Conservation (phyloP, 2,888 invertebrate genomes). For the Macrosiphum euphorbiae region DNA sequence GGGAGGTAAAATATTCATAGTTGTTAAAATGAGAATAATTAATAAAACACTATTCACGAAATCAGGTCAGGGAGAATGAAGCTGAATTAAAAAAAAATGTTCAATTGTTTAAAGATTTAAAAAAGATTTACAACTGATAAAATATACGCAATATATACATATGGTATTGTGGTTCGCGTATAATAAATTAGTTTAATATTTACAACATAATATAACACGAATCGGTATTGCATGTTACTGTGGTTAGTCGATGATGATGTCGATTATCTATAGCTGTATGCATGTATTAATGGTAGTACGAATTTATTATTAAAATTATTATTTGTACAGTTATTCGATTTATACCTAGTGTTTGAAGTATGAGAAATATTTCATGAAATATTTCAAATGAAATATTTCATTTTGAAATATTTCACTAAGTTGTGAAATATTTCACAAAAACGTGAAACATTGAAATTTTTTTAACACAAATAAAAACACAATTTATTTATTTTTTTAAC, state of each 20-base stretch:
- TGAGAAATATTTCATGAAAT: no score
- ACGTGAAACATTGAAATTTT: no score
- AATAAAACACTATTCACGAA: background rate
- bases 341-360: no score
- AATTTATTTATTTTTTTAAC: no score
- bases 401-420: no score
- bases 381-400: no score
- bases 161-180: background rate
- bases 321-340: background rate
- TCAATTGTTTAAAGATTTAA: background rate
- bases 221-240: background rate
- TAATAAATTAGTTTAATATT: background rate
- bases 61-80: background rate
- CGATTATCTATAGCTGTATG: background rate
- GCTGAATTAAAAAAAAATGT: background rate
- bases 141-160: no score
- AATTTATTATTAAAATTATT: background rate
- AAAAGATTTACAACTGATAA: background rate
- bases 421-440: no score
- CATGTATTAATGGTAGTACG: background rate
- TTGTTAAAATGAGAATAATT: conserved; percentile 19
- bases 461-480: no score
- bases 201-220: background rate
- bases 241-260: background rate
- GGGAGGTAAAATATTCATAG: background rate